These are phyloP conservation scores for Protonibea diacanthus DNA, from an alignment of 2,797 vertebrate species.

Conservation along the genomic window DNA sequence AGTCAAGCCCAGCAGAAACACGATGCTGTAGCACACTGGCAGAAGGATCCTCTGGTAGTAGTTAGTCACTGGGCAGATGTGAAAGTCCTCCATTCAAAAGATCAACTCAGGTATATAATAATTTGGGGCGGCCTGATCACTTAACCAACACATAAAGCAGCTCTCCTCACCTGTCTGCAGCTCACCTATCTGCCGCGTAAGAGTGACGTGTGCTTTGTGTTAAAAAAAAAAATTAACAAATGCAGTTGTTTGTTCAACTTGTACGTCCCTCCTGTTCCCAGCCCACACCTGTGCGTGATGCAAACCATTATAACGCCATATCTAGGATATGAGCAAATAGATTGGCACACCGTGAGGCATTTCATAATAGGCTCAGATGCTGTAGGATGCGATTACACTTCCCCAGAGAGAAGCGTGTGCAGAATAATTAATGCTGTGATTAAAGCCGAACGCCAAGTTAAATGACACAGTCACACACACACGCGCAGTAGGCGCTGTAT, in stretches of 20 bases:
- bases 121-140: neutral
- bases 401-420: slow-evolving; percentile 74
- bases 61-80: slow-evolving; percentile 59
- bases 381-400: neutral
- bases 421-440: slow-evolving; percentile 82
- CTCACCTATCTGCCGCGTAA: neutral
- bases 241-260: slow-evolving; percentile 58
- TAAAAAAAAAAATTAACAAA: neutral
- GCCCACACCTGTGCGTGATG: slow-evolving; percentile 17
- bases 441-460: slow-evolving; percentile 84
- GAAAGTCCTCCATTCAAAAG: slow-evolving; percentile 52
- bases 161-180: neutral
- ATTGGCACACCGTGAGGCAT: slow-evolving; percentile 8
- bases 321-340: slow-evolving; percentile 51
- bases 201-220: neutral
- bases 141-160: neutral
- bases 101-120: neutral
- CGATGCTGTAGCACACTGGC: slow-evolving; percentile 70
- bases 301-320: slow-evolving; percentile 25
- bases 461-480: slow-evolving; percentile 74
- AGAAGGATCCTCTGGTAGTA: slow-evolving; percentile 73
- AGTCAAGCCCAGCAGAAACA: slow-evolving; percentile 74
- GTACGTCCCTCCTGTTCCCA: slow-evolving; percentile 27
- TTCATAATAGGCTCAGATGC: slow-evolving; percentile 21
- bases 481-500: slow-evolving; percentile 45